Conservation (phyloP, 1,140 invertebrate genomes). For the Drosophila sulfurigaster region DNA sequence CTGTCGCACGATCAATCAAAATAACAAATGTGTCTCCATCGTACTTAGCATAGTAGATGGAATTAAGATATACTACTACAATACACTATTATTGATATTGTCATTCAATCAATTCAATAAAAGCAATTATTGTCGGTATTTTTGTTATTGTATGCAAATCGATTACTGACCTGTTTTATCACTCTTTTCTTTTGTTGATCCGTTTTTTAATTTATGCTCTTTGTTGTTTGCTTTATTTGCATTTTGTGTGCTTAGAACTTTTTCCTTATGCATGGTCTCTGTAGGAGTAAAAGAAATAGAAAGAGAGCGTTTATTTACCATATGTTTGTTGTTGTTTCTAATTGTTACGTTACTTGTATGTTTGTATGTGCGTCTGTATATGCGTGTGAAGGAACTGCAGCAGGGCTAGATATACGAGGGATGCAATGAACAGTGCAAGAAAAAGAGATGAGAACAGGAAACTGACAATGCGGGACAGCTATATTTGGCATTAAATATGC, state of each 20-base stretch:
- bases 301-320: background rate
- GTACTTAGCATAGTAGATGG: constrained; percentile 20
- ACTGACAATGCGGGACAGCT: background rate
- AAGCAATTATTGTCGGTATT: constrained; percentile 1
- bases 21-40: constrained; percentile 5
- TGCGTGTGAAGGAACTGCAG: background rate
- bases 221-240: constrained; percentile 65
- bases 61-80: constrained; percentile 12
- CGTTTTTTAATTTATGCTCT: constrained; percentile 74
- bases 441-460: constrained; percentile 37
- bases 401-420: constrained; percentile 21
- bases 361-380: background rate
- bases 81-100: constrained; percentile 2
- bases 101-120: constrained; percentile 14
- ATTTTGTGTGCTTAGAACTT: constrained; percentile 69
- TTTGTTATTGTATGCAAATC: constrained; percentile 20
- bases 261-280: constrained; percentile 79
- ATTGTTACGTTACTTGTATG: background rate
- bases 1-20: constrained; percentile 33
- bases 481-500: constrained; percentile 9
- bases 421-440: constrained; percentile 25
- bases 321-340: constrained; percentile 7
- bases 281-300: constrained; percentile 53
- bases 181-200: constrained; percentile 72
- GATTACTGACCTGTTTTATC: constrained; percentile 78